These are phyloP conservation scores for Volucella bombylans DNA, from an alignment of 2,888 invertebrate genomes.

Conservation along the genomic window DNA sequence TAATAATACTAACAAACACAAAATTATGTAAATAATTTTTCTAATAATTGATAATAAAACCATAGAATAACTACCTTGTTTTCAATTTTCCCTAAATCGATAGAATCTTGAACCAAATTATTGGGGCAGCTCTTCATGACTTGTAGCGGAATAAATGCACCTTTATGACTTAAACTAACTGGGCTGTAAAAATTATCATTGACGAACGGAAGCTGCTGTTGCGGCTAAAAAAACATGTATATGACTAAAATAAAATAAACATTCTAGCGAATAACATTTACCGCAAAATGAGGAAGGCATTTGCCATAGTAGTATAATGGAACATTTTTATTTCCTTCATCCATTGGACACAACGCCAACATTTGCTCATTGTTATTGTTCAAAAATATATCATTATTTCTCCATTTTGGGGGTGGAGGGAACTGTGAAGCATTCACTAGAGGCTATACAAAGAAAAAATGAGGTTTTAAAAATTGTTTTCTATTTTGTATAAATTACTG, in stretches of 20 bases:
- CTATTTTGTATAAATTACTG: neutral
- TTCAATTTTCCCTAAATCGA: conserved; percentile 47
- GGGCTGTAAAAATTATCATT: conserved; percentile 73
- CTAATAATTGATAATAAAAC: neutral
- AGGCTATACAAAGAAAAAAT: conserved; percentile 23
- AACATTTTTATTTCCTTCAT: conserved; percentile 47
- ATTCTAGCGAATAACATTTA: neutral
- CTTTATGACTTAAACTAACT: conserved; percentile 75
- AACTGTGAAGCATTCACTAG: conserved; percentile 68
- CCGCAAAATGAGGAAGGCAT: conserved; percentile 64
- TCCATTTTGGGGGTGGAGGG: conserved; percentile 63
- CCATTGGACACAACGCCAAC: conserved; percentile 13
- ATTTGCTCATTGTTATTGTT: conserved; percentile 28
- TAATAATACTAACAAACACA: neutral
- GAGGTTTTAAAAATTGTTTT: neutral
- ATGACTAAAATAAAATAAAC: neutral
- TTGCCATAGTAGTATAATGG: conserved; percentile 57
- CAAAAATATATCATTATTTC: conserved; percentile 13
- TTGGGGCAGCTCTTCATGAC: conserved; percentile 82
- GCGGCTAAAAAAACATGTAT: conserved; percentile 49
- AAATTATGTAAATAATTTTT: neutral
- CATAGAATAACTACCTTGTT: conserved; percentile 62
- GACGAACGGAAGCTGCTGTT: conserved; percentile 66
- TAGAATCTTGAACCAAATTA: conserved; percentile 32
- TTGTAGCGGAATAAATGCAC: conserved; percentile 84